Evolutionary conservation across 2,888 invertebrate genomes (phyloP).

Genomic region (Lepidonotus clava): DNA sequence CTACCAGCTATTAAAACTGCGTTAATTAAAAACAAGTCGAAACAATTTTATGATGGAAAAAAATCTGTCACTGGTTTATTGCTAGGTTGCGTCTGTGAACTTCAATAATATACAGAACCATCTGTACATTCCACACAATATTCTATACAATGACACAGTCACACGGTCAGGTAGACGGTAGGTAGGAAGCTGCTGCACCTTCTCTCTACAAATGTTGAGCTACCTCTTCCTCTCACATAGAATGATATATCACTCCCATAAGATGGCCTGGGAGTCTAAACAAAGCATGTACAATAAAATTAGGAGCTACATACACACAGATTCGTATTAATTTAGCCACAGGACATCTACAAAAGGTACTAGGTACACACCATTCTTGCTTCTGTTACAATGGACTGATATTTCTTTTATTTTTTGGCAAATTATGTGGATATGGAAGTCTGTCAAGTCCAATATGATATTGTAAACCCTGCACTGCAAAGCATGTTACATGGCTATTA

Average conservation of each 20-base stretch:
- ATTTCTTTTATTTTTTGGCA: background rate
- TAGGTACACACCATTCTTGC: background rate
- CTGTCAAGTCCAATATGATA: background rate
- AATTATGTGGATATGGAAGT: background rate
- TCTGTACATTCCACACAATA: slow-evolving; percentile 7
- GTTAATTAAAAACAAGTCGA: background rate
- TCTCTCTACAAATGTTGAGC: too few species aligned
- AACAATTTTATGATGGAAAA: background rate
- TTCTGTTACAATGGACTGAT: background rate
- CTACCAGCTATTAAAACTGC: too few species aligned
- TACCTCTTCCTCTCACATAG: background rate
- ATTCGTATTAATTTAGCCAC: background rate
- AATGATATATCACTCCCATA: too few species aligned
- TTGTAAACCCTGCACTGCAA: background rate
- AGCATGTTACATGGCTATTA: background rate
- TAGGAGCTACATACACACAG: background rate
- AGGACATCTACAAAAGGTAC: background rate
- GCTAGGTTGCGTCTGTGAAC: slow-evolving; percentile 19
- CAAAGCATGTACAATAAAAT: background rate
- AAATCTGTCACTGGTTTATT: slow-evolving; percentile 28
- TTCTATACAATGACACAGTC: slow-evolving; percentile 20
- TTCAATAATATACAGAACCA: slow-evolving; percentile 7
- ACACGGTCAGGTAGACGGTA: background rate
- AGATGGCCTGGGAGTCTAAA: background rate
- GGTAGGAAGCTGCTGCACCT: background rate